A percentile compares a stretch with the other conserved stretches of the same genome.
These are phyloP conservation scores for Toxotes lorentzi DNA, from an alignment of 2,797 vertebrate species.

Conservation along the genomic window DNA sequence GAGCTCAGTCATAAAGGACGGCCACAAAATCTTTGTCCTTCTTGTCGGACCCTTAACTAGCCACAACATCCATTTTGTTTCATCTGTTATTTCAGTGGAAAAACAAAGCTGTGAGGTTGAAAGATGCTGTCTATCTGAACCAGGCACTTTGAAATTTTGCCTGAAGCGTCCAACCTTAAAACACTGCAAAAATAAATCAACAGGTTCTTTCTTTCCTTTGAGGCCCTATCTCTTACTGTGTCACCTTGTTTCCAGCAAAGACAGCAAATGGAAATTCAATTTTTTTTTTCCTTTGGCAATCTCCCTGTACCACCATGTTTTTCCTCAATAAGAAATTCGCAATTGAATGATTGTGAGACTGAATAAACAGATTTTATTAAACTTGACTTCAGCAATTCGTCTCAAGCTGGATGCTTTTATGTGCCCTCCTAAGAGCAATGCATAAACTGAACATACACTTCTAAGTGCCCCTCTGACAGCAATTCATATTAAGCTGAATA, in stretches of 20 bases:
- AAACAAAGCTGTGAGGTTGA: slow-evolving; percentile 10
- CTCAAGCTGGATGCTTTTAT: slow-evolving; percentile 47
- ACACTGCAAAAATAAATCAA: neutral
- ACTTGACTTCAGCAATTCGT: slow-evolving; percentile 34
- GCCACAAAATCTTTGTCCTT: slow-evolving; percentile 11
- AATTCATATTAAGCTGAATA: slow-evolving; percentile 47
- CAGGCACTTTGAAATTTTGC: slow-evolving; percentile 15
- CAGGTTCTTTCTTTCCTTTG: neutral
- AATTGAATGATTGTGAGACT: slow-evolving; percentile 7
- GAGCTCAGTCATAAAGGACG: slow-evolving; percentile 16
- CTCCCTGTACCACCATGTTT: slow-evolving; percentile 1
- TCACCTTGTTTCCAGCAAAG: slow-evolving; percentile 1
- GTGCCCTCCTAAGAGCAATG: slow-evolving; percentile 25
- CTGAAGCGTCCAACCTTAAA: neutral
- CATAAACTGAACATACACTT: slow-evolving; percentile 44
- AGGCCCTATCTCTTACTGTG: neutral
- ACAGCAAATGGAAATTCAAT: slow-evolving; percentile 5
- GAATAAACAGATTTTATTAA: slow-evolving; percentile 46
- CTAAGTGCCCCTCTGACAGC: slow-evolving; percentile 41
- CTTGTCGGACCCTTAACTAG: neutral
- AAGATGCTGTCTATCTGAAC: neutral
- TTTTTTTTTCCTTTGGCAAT: neutral
- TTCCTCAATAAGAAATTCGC: slow-evolving; percentile 33
- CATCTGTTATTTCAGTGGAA: slow-evolving; percentile 12
- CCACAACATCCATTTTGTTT: slow-evolving; percentile 16